Conservation (phyloP, 2,797 vertebrate species). For the Pitangus sulphuratus region DNA sequence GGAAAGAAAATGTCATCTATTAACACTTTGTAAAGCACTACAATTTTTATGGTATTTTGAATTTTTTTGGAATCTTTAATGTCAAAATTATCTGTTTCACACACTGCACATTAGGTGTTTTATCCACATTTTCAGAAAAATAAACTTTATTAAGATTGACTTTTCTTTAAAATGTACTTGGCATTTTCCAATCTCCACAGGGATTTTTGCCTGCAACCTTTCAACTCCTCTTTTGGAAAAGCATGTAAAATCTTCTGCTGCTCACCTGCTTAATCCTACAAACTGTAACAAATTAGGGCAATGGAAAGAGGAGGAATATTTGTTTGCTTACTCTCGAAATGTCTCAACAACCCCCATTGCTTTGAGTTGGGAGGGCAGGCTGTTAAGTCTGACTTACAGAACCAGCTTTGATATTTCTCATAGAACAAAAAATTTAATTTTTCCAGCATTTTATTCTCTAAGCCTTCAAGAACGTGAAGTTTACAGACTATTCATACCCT, state of each 20-base stretch:
- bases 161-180: neutral
- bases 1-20: neutral
- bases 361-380: neutral
- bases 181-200: constrained; percentile 26
- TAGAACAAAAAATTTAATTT: neutral
- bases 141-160: neutral
- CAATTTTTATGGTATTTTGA: neutral
- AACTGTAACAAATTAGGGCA: neutral
- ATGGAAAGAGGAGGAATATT: neutral
- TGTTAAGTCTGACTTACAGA: neutral
- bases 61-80: neutral
- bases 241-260: neutral
- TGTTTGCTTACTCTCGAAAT: neutral
- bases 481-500: neutral
- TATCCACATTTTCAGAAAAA: neutral
- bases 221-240: neutral
- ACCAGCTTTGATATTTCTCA: neutral
- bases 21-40: neutral
- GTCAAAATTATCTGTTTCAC: neutral
- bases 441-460: neutral
- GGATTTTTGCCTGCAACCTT: neutral
- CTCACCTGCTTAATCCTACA: neutral
- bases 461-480: neutral
- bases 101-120: neutral
- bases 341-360: neutral